A percentile compares a stretch with the other conserved stretches of the same genome.
Conservation (phyloP, 1,140 invertebrate genomes). For the Cyclina sinensis region DNA sequence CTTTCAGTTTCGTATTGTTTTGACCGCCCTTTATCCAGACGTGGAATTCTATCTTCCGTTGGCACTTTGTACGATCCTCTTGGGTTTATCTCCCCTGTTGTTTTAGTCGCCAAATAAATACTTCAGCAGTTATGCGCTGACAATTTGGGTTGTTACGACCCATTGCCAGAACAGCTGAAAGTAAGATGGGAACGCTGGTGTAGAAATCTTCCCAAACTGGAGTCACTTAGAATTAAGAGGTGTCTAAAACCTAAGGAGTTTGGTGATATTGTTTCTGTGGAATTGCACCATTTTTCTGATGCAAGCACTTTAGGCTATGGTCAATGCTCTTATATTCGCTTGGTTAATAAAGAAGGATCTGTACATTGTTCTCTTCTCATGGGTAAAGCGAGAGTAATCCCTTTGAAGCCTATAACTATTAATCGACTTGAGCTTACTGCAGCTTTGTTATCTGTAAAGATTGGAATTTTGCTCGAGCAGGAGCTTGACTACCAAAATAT, state of each 20-base stretch:
- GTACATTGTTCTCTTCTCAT: slow-evolving; percentile 70
- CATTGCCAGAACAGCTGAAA: slow-evolving; percentile 7
- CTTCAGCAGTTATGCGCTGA: slow-evolving; percentile 62
- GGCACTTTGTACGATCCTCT: slow-evolving; percentile 71
- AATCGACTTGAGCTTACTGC: slow-evolving; percentile 68
- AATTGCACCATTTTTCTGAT: slow-evolving; percentile 76
- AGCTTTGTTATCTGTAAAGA: slow-evolving; percentile 56
- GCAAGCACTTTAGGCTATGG: slow-evolving; percentile 72
- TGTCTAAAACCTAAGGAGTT: slow-evolving; percentile 63
- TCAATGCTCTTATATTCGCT: slow-evolving; percentile 71
- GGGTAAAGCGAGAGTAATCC: slow-evolving; percentile 70
- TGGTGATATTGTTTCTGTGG: neutral
- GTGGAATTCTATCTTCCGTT: slow-evolving; percentile 64
- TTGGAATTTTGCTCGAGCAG: slow-evolving; percentile 3
- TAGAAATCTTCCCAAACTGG: neutral
- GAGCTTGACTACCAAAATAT: slow-evolving; percentile 50
- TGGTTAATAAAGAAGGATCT: slow-evolving; percentile 9
- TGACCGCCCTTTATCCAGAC: slow-evolving; percentile 48
- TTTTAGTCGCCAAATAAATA: slow-evolving; percentile 59
- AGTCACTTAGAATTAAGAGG: slow-evolving; percentile 34
- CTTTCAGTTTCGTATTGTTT: slow-evolving; percentile 59
- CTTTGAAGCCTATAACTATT: slow-evolving; percentile 60
- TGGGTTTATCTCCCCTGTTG: slow-evolving; percentile 61
- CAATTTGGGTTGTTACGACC: slow-evolving; percentile 61
- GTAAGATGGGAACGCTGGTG: slow-evolving; percentile 63